Evolutionary conservation across 2,113 vertebrate species (phyloP).

Genomic region (Archilochus colubris): DNA sequence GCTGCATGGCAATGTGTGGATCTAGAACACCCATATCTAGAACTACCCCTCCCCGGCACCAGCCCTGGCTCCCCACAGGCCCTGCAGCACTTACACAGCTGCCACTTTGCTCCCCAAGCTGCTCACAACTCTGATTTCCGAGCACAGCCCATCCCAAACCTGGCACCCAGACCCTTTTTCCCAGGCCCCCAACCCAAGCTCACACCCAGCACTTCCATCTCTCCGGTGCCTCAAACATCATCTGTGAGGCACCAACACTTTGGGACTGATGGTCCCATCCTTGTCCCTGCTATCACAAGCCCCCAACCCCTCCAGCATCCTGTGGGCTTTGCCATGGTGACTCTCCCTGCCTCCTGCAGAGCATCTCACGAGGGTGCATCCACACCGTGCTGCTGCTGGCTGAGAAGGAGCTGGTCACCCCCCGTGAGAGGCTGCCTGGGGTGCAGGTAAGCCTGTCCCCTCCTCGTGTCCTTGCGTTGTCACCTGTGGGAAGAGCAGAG

Average conservation of each 20-base stretch:
- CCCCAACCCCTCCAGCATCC: neutral
- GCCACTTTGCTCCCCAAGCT: neutral
- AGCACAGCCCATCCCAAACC: rapidly evolving
- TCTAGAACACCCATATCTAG: too few relatives aligned
- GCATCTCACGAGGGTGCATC: conserved; percentile 73
- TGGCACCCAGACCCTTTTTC: neutral
- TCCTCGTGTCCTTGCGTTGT: rapidly evolving
- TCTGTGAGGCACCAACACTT: rapidly evolving
- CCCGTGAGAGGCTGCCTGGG: conserved; percentile 80
- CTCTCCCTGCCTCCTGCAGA: conserved; percentile 57
- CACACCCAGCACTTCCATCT: neutral
- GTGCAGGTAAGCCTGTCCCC: conserved; percentile 81
- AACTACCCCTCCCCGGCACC: too few relatives aligned
- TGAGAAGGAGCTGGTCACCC: conserved; percentile 81
- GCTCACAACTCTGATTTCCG: neutral
- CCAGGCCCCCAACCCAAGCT: neutral
- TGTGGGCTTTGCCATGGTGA: neutral
- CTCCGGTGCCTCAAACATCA: neutral
- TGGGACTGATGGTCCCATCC: neutral
- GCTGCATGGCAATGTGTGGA: neutral
- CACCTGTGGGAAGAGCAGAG: neutral
- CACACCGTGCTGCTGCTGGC: conserved; percentile 81
- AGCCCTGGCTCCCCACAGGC: neutral
- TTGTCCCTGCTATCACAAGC: rapidly evolving
- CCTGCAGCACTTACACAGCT: neutral